A percentile compares a stretch with the other conserved stretches of the same genome.
Evolutionary conservation across 1,140 invertebrate genomes (phyloP).

Genomic region (Drosophila sp.): DNA sequence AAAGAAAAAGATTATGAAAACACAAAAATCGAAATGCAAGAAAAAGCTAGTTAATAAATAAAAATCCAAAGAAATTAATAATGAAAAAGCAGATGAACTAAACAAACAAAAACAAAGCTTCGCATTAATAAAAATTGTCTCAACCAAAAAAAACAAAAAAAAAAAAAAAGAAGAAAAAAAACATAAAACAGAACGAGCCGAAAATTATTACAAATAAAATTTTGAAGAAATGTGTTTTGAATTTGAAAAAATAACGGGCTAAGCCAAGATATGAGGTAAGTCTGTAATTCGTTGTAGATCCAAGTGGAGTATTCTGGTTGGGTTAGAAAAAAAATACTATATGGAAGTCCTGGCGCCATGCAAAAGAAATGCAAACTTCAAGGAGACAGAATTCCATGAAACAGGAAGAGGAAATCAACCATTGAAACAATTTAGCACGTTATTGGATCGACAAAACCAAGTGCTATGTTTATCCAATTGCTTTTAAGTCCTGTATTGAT

Average conservation of each 20-base stretch:
- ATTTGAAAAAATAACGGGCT: background rate
- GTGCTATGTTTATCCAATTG: no score
- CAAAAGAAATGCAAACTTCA: no score
- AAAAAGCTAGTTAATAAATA: constrained; percentile 44
- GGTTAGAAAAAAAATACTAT: no score
- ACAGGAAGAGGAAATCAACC: no score
- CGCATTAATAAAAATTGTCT: constrained; percentile 80
- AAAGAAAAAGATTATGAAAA: background rate
- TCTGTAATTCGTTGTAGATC: background rate
- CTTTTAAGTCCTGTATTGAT: no score
- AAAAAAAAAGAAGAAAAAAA: constrained; percentile 30
- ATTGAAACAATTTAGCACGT: no score
- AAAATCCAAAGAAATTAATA: constrained; percentile 40
- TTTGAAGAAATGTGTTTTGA: constrained; percentile 22
- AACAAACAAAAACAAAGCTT: constrained; percentile 61
- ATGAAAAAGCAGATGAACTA: constrained; percentile 35
- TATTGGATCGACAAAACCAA: no score
- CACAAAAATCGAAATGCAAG: constrained; percentile 19
- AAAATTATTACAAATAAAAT: constrained; percentile 46
- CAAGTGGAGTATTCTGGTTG: no score
- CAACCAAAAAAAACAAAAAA: constrained; percentile 52
- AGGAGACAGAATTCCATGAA: no score
- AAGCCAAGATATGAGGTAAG: background rate
- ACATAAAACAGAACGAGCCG: constrained; percentile 7
- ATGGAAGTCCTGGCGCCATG: no score